Evolutionary conservation across 1,140 invertebrate genomes (phyloP).

Genomic region (Hetaerina americana): DNA sequence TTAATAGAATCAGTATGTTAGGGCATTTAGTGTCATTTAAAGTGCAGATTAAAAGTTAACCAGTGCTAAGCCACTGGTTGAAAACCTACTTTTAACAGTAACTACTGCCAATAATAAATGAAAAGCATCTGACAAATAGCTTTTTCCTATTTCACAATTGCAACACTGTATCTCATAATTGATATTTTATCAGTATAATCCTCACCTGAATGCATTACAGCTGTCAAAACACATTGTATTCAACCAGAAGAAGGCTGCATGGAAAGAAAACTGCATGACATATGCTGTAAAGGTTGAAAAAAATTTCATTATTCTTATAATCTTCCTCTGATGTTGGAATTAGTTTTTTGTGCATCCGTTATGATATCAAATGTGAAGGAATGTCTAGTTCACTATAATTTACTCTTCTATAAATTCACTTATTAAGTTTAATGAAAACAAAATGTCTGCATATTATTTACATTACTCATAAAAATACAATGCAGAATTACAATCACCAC

Average conservation of each 20-base stretch:
- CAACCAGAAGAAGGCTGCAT: conserved; percentile 81
- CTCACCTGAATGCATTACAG: conserved; percentile 74
- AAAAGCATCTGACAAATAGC: not conserved
- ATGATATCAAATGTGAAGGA: no score
- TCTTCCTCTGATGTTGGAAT: no score
- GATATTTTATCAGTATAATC: conserved; percentile 4
- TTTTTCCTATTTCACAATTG: not conserved
- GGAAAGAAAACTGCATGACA: conserved; percentile 68
- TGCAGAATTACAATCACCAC: no score
- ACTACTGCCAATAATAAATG: not conserved
- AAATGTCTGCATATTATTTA: no score
- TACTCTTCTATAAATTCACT: no score
- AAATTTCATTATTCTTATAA: no score
- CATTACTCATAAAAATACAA: no score
- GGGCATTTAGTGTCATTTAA: not conserved
- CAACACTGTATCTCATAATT: not conserved
- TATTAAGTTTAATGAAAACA: no score
- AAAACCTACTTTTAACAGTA: not conserved
- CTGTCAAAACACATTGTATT: conserved; percentile 82
- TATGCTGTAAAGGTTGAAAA: conserved; percentile 44
- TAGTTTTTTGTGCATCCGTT: no score
- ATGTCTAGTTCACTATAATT: no score
- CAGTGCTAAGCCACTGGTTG: not conserved
- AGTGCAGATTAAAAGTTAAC: not conserved
- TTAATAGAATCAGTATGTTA: no score